Percentiles rank a stretch among this genome's conserved stretches.
Conservation (phyloP, 2,797 vertebrate species). For the Sus cebifrons region DNA sequence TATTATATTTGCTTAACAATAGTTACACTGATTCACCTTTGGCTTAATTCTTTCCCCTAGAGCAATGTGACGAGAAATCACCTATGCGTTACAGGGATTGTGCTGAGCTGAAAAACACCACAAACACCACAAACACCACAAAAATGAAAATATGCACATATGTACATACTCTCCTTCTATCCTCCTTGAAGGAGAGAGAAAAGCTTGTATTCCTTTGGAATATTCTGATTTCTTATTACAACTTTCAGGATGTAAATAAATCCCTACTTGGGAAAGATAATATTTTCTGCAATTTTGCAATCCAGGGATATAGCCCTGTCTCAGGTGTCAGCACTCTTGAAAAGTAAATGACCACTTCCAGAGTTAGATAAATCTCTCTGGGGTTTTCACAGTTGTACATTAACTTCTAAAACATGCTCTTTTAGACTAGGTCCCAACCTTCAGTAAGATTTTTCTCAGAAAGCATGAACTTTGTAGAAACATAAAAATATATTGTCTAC, state of each 20-base stretch:
- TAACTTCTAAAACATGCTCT: not conserved
- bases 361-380: not conserved
- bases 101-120: not conserved
- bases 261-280: not conserved
- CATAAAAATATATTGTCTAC: not conserved
- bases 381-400: not conserved
- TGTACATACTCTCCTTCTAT: not conserved
- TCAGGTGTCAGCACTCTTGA: not conserved
- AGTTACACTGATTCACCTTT: not conserved
- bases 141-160: not conserved
- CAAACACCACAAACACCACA: not conserved
- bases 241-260: not conserved
- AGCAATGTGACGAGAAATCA: not conserved
- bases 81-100: not conserved
- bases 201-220: not conserved
- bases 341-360: not conserved
- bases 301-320: accelerated
- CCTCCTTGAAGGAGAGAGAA: not conserved
- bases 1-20: not conserved
- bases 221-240: not conserved
- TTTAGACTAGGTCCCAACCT: not conserved
- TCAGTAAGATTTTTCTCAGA: not conserved
- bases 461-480: not conserved
- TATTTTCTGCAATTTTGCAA: not conserved
- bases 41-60: not conserved